Conservation (phyloP, 2,113 vertebrate genomes). For the Rhegmatorhina hoffmannsi region DNA sequence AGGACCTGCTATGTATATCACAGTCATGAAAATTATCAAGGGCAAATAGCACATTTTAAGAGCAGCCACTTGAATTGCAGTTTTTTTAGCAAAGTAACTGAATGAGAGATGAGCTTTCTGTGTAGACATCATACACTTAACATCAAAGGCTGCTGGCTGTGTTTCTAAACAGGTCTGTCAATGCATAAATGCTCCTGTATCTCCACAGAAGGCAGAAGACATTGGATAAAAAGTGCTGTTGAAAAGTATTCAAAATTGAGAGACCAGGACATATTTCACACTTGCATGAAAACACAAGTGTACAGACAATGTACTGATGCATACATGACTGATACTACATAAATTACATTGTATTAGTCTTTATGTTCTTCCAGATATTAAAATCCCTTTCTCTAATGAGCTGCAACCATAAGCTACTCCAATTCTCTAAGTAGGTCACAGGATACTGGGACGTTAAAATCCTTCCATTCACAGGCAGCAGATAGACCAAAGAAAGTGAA, state of each 20-base stretch:
- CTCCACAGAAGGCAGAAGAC: not conserved
- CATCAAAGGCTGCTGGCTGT: not conserved
- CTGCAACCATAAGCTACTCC: slow-evolving; percentile 12
- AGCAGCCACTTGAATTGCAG: not conserved
- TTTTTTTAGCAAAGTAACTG: not conserved
- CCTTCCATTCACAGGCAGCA: not conserved
- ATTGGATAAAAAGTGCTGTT: not conserved
- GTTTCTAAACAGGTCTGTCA: not conserved
- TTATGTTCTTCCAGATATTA: slow-evolving; percentile 7
- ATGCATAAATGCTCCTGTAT: not conserved
- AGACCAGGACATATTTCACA: not conserved
- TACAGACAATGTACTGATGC: not conserved
- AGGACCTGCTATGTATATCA: not conserved
- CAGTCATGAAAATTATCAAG: not conserved
- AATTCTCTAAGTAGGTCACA: slow-evolving; percentile 54
- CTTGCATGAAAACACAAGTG: not conserved
- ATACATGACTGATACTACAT: not conserved
- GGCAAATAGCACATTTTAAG: not conserved
- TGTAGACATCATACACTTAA: not conserved
- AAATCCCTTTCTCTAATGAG: slow-evolving; percentile 48
- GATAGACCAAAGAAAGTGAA: not conserved
- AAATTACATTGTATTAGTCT: slow-evolving; percentile 13
- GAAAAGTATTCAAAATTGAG: not conserved
- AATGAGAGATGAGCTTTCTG: not conserved
- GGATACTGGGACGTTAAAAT: slow-evolving; percentile 41